These are phyloP conservation scores for Pangasius macronema DNA, from an alignment of 2,797 vertebrate genomes.

Conservation along the genomic window DNA sequence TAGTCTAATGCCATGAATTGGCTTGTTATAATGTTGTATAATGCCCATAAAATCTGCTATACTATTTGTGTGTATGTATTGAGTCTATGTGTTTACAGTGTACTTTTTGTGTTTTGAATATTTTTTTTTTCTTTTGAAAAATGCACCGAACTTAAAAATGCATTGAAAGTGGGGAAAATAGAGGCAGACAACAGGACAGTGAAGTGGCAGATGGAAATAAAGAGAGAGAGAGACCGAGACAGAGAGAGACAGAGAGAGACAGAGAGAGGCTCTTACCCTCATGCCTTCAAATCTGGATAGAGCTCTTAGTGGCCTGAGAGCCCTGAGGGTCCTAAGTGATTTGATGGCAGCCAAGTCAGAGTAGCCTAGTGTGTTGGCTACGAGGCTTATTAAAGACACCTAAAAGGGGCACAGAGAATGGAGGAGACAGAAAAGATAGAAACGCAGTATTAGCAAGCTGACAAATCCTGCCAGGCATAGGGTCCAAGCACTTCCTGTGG, in stretches of 20 bases:
- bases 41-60: background rate
- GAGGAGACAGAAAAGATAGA: conserved; percentile 58
- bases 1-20: background rate
- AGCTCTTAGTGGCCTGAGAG: conserved; percentile 78
- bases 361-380: conserved; percentile 79
- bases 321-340: conserved; percentile 79
- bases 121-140: background rate
- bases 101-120: background rate
- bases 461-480: conserved; percentile 46
- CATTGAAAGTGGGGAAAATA: conserved; percentile 5
- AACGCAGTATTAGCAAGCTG: conserved; percentile 55
- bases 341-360: conserved; percentile 82
- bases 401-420: conserved; percentile 64
- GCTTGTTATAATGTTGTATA: background rate
- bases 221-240: conserved; percentile 26
- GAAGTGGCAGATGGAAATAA: conserved; percentile 18
- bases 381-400: conserved; percentile 80
- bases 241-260: conserved; percentile 40
- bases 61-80: background rate
- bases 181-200: conserved; percentile 12
- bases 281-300: conserved; percentile 83
- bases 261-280: conserved; percentile 79
- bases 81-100: background rate
- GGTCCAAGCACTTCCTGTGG: conserved; percentile 37
- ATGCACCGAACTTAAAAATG: conserved; percentile 11